phyloP scores from a whole-genome alignment of 1,140 invertebrate species.

The Cotesia vestalis region DNA sequence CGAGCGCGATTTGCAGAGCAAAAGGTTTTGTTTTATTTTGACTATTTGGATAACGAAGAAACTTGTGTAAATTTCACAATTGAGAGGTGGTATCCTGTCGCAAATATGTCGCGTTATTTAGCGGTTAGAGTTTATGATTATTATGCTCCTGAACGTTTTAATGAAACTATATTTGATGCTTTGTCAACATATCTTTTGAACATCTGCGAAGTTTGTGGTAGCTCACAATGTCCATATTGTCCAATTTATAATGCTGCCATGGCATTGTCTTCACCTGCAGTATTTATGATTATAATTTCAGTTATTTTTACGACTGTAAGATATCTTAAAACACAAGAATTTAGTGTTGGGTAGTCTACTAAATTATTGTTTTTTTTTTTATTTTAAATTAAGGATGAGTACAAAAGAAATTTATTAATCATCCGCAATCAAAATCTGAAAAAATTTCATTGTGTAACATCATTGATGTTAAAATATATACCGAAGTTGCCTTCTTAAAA shows the following conservation, averaged over 20 bases:
- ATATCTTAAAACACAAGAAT: conserved; percentile 54
- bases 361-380: too few relatives aligned
- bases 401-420: too few relatives aligned
- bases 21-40: conserved; percentile 94
- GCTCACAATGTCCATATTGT: conserved; percentile 97
- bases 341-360: conserved; percentile 46
- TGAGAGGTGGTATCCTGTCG: conserved; percentile 94
- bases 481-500: too few relatives aligned
- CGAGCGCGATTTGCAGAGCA: conserved; percentile 82
- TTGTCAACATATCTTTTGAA: conserved; percentile 88
- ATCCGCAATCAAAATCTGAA: too few relatives aligned
- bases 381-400: too few relatives aligned
- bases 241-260: conserved; percentile 84
- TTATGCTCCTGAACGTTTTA: conserved; percentile 94
- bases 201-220: conserved; percentile 98
- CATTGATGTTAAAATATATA: too few relatives aligned
- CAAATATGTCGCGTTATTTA: conserved; percentile 94
- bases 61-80: conserved; percentile 93
- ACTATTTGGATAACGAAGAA: conserved; percentile 82
- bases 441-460: too few relatives aligned
- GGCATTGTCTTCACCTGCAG: conserved; percentile 55
- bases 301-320: conserved; percentile 49
- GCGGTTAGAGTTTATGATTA: conserved; percentile 94
- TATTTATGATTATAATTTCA: conserved; percentile 53
- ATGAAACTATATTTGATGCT: conserved; percentile 92